A percentile compares a stretch with the other conserved stretches of the same genome.
These are phyloP conservation scores for Tachina lurida DNA, from an alignment of 2,888 invertebrate genomes.

Conservation along the genomic window DNA sequence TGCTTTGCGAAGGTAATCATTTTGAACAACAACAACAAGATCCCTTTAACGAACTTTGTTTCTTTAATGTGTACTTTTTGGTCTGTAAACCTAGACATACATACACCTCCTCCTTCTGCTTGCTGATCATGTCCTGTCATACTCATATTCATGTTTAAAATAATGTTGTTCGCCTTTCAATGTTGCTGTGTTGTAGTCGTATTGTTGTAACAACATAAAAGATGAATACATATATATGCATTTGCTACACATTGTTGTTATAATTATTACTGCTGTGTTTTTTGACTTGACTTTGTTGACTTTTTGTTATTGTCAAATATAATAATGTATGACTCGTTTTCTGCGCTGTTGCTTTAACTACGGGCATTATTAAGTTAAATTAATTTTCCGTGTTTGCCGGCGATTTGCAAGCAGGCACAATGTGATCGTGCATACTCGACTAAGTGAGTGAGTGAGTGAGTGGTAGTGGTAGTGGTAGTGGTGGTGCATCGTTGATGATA, in stretches of 20 bases:
- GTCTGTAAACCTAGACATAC: not conserved
- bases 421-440: not conserved
- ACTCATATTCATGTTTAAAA: slow-evolving; percentile 63
- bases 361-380: slow-evolving; percentile 63
- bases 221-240: slow-evolving; percentile 27
- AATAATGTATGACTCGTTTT: slow-evolving; percentile 72
- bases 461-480: not conserved
- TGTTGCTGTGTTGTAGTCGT: slow-evolving; percentile 12
- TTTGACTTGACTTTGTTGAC: slow-evolving; percentile 4
- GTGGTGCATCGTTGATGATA: slow-evolving; percentile 15
- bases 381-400: slow-evolving; percentile 59
- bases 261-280: slow-evolving; percentile 25
- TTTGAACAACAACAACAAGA: slow-evolving; percentile 42
- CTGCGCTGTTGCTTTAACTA: slow-evolving; percentile 62
- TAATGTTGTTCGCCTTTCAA: slow-evolving; percentile 36
- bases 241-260: slow-evolving; percentile 14
- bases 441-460: not conserved
- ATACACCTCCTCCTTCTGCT: not conserved
- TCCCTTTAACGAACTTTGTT: slow-evolving; percentile 49
- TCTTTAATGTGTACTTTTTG: not conserved
- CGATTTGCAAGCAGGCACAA: slow-evolving; percentile 19
- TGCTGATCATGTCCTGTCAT: slow-evolving; percentile 36
- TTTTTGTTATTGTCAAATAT: slow-evolving; percentile 71
- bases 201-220: slow-evolving; percentile 37
- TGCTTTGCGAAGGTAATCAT: slow-evolving; percentile 69